Evolutionary conservation across 2,888 invertebrate species (phyloP), one percentile per base, ranked within the genome.

Genomic region (Asteroscopus sphinx): DNA sequence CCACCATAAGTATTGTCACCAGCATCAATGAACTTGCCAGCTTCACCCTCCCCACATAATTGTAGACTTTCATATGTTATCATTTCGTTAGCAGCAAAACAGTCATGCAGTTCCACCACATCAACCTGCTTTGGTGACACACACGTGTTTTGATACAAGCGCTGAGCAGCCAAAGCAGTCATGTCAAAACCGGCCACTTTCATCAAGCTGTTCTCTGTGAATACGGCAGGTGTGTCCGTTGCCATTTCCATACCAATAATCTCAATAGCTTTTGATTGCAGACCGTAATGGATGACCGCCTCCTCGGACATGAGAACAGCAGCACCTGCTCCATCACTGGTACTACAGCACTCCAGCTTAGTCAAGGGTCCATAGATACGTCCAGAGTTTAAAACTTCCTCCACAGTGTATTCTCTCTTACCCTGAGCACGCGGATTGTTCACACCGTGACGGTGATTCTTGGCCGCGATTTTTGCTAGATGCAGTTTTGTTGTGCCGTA

Each of bases 391-490:
- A 97, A 92, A 56, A 99, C 97, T 92, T 99, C 97, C 56, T 99
- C 97, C 65, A 99, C 90, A 0, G 97, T 96, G 85, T 99, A 99
- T 83, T 98, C 98, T 67, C 98, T 97, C 81, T 96, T 97, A 85
- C 99, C 99, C 87, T 99, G 99, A 0, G 99, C 98, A 80, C 99
- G 97, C 90, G 99, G 99, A 93, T 99, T 99, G 85, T 99, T 98
- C 0, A 96, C 96, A 4, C 99, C 99, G 91, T 99, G 99, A 75
- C 98, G 96, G 87, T 99, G 99, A 90, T 99, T 99, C 90, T 99
- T 99, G 84, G 97, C 97, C 0, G 99, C 99, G 81, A 99, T 99
- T 93, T 99, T 99, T 0, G 98, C 99, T 82, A 99, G 97, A 83
- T 99, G 99, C 67, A 98, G 96, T 12, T 97, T 96, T 64, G 96